phyloP scores from a whole-genome alignment of 2,113 vertebrate species.

The Pseudorhombus dupliciocellatus region DNA sequence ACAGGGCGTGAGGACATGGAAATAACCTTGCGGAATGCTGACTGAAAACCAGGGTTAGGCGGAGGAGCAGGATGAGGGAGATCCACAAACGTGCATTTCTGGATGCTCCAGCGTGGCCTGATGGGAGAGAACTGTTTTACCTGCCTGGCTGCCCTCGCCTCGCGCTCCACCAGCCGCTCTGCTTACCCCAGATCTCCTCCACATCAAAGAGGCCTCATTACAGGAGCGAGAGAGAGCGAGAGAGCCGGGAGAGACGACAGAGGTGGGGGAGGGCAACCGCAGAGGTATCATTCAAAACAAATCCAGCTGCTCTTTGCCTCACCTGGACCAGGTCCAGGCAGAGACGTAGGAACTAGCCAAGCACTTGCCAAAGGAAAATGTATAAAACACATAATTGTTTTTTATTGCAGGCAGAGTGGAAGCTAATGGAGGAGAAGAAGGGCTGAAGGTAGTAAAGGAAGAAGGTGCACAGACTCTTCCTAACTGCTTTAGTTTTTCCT shows the following conservation, averaged over 20 bases:
- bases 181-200: slow-evolving; percentile 53
- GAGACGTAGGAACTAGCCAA: background rate
- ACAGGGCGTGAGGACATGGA: background rate
- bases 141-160: slow-evolving; percentile 40
- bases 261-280: slow-evolving; percentile 14
- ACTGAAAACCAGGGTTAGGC: background rate
- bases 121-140: slow-evolving; percentile 46
- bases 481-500: slow-evolving; percentile 38
- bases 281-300: slow-evolving; percentile 39
- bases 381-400: too few relatives aligned
- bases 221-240: slow-evolving; percentile 17
- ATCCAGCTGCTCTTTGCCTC: slow-evolving; percentile 38
- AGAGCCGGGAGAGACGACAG: background rate
- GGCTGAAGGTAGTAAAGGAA: slow-evolving; percentile 5
- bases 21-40: slow-evolving; percentile 15
- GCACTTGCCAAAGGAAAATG: background rate
- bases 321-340: slow-evolving; percentile 16
- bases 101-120: slow-evolving; percentile 7
- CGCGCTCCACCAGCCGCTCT: slow-evolving; percentile 33
- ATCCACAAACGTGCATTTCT: slow-evolving; percentile 29
- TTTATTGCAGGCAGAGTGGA: too few relatives aligned
- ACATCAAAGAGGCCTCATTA: slow-evolving; percentile 62
- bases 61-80: background rate
- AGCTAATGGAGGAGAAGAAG: slow-evolving; percentile 7
- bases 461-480: too few relatives aligned